Evolutionary conservation across 2,888 invertebrate genomes (phyloP), one percentile per base, ranked within the genome.

Genomic region (Leptothorax acervorum): DNA sequence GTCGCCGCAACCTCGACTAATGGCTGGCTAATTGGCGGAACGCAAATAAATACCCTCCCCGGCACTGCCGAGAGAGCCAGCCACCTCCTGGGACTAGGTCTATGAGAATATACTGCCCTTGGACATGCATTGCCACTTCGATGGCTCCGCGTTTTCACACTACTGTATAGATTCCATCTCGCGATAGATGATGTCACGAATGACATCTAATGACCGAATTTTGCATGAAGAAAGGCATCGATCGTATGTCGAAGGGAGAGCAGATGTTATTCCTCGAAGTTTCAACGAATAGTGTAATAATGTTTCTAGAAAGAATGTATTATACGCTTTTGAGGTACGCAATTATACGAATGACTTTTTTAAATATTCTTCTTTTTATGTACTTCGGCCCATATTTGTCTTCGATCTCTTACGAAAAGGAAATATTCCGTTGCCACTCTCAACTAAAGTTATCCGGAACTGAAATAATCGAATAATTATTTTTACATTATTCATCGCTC

Each of bases 11-110:
- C 89, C 88, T 86, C 92, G 89, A 90, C 93, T 94, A 94, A 94
- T 94, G 93, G 93, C 84, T 91, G 91, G 91, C 93, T 94, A 94
- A 94, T 94, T 94, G 93, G 92, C 91, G 89, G 91, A 94, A 94
- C 94, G 94, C 93, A 94, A 94, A 94, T 94, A 94, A 94, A 94
- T 94, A 94, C 93, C 92, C 93, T 48, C 94, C 92, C 94, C 92
- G 86, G 90, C 87, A 90, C 90, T 88, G 89, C 87, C 90, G 87
- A 88, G 91, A 90, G 83, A 91, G 89, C 88, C 87, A 70, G 79
- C 78, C 79, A 84, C 90, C 90, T 92, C 90, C 87, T 90, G 93
- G 89, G 89, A 88, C 86, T 90, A 87, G 90, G 87, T 90, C 90
- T 93, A 94, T 94, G 94, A 94, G 92, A 92, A 94, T 94, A 92